Base-by-base conservation (phyloP, 1,140 invertebrate genomes). In the Conopomorpha cramerella region DNA sequence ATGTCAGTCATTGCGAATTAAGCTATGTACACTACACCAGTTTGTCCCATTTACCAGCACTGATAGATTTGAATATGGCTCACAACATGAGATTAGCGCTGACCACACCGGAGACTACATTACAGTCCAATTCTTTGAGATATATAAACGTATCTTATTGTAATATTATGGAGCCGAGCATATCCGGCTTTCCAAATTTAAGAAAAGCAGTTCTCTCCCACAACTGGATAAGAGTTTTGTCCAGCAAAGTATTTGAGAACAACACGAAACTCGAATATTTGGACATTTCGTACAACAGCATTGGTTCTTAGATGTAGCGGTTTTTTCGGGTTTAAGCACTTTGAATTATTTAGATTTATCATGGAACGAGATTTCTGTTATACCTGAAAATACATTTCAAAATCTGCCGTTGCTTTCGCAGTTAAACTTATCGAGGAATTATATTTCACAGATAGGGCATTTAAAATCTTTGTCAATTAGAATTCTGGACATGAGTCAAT, bases 391-490 rank as follows among this genome's bases (percentile, higher is more conserved):
- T 16, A 66, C 76, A 16, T 70, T 86, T 19, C 45, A 58, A 8
- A 67, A 79, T 43, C 82, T 83, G 57, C 74, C 81, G 11, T 77
- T 72, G 8, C 43, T 88, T 10, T 78, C 63, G 2, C 77, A 68
- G 39, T 53, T 89, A 1, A 81, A 84, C 49, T 48, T 90, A 18
- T 82, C 79, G 49, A 81, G 83, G 44, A 89, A 90, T 52, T 83
- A 86, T 46, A 48, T 90, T 1, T 81, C 77, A 1, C 80, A 61
- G 47, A 55, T 85, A 15, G 77, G 78, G n/a, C 78, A 72, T 49
- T 51, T 86, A 2, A 76, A 71, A 39, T 84, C 80, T 4, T 68
- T 61, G 16, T 82, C 82, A 8, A 38, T 86, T 30, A 63, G 72
- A 7, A 45, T 64, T 8, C 51, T 86, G 7, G 82, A 84, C 51